Conservation (phyloP, 2,888 invertebrate species). For the Lomographa bimaculata region DNA sequence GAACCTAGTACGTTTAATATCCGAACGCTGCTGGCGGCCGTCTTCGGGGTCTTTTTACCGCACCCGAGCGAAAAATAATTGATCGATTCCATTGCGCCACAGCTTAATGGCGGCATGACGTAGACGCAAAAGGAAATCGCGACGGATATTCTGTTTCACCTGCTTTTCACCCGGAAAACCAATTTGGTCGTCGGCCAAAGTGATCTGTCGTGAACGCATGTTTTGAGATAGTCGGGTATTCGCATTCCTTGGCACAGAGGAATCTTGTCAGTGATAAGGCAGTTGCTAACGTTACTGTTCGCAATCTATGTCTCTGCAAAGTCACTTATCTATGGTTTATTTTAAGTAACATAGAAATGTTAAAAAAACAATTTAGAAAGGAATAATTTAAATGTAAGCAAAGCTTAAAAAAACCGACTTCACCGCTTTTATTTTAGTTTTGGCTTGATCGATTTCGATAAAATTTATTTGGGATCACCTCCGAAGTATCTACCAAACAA, state of each 20-base stretch:
- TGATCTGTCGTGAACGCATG: slow-evolving; percentile 28
- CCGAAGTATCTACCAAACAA: too few relatives aligned
- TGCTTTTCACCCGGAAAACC: slow-evolving; percentile 27
- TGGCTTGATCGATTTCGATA: too few relatives aligned
- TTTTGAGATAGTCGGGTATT: slow-evolving; percentile 11
- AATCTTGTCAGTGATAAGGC: slow-evolving; percentile 5
- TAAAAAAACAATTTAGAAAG: too few relatives aligned
- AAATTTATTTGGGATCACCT: too few relatives aligned
- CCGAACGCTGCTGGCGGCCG: slow-evolving; percentile 52
- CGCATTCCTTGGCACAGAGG: slow-evolving; percentile 14
- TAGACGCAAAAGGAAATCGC: slow-evolving; percentile 43
- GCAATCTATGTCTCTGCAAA: too few relatives aligned
- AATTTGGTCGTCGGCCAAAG: slow-evolving; percentile 39
- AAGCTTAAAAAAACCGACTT: too few relatives aligned
- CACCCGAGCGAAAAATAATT: slow-evolving; percentile 74
- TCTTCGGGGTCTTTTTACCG: slow-evolving; percentile 71
- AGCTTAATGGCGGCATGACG: slow-evolving; percentile 66
- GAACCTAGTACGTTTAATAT: slow-evolving; percentile 66
- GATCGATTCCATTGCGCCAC: slow-evolving; percentile 66
- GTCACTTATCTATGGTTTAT: too few relatives aligned
- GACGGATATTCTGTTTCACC: slow-evolving; percentile 22
- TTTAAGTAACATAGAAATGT: too few relatives aligned
- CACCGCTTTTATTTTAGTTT: too few relatives aligned
- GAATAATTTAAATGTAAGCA: too few relatives aligned
- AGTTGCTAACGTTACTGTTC: not conserved